Base-by-base conservation (phyloP, 2,113 vertebrate genomes). In the Ptyas mucosa region DNA sequence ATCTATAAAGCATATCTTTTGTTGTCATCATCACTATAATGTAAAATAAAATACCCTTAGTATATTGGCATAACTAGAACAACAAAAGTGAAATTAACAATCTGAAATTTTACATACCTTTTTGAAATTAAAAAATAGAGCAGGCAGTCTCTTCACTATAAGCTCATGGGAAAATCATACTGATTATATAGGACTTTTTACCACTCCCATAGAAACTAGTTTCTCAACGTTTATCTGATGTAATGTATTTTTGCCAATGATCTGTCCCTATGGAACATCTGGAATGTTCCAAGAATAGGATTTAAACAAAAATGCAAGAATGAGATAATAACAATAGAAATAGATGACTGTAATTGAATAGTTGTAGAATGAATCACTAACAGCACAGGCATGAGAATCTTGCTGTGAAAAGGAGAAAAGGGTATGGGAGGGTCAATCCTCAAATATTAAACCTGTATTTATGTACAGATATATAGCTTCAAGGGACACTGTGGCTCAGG, bases 131-230 rank as follows among this genome's bases (percentile, higher is more conserved):
- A 11, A 5, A 5, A 21, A 14, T 21, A 52, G 21, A 52, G 49
- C n/a, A 90, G 49, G 10, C 18, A 53, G 29, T 61, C 92, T 90
- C n/a, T 57, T 64, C 46, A 64, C 81, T 21, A 6, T 54, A 90
- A 39, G 7, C 58, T 55, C 21, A 86, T 87, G n/a, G 3, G n/a
- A 2, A 81, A 49, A 43, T 39, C n/a, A 46, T 18, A 8, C 14
- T 87, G 81, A 43, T 90, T 93, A 87, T 93, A 93, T 90, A 93
- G 89, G 89, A 85, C 86, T 87, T 58, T 57, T 90, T 10, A 93
- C 81, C 89, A 90, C 92, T 93, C 92, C 92, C 88, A 90, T 34
- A 12, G 53, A 86, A 53, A 90, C 55, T 29, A 14, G 18, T 55
- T 92, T 89, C 64, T 57, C 92, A 86, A 57, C 15, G 1, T 81